Conservation (phyloP, 2,113 vertebrate species). For the Aegypius monachus region DNA sequence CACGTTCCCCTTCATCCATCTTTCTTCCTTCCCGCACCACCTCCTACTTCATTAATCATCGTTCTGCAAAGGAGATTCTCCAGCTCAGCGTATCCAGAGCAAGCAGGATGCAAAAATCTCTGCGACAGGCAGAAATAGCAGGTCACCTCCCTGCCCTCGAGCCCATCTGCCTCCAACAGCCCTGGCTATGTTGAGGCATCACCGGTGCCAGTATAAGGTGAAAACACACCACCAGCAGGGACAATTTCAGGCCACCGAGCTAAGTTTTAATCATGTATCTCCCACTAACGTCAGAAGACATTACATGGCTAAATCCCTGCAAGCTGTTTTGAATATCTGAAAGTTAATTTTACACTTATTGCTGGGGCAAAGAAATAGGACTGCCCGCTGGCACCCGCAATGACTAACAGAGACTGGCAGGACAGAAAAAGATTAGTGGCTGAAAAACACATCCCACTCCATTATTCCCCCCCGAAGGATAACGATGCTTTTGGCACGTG, state of each 20-base stretch:
- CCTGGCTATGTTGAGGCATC: not conserved
- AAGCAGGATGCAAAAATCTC: not conserved
- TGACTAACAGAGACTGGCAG: not conserved
- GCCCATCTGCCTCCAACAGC: not conserved
- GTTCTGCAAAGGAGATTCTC: not conserved
- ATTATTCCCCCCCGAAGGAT: not conserved
- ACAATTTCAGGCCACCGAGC: not conserved
- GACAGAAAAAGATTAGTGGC: not conserved
- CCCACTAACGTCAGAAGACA: not conserved
- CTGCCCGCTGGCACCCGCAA: not conserved
- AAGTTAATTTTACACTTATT: not conserved
- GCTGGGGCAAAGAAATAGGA: not conserved
- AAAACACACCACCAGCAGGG: not conserved
- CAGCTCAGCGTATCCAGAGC: rapidly evolving
- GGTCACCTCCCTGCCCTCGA: not conserved
- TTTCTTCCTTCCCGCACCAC: not conserved
- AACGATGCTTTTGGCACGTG: not conserved
- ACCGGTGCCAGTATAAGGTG: not conserved
- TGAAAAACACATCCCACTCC: not conserved
- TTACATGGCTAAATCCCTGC: not conserved
- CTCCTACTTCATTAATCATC: not conserved
- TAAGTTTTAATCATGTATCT: not conserved
- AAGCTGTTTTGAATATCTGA: not conserved
- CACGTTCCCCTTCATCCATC: not conserved
- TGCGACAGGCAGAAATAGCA: not conserved